These are phyloP conservation scores for Cerceris rybyensis DNA, from an alignment of 2,888 invertebrate genomes.

Conservation along the genomic window DNA sequence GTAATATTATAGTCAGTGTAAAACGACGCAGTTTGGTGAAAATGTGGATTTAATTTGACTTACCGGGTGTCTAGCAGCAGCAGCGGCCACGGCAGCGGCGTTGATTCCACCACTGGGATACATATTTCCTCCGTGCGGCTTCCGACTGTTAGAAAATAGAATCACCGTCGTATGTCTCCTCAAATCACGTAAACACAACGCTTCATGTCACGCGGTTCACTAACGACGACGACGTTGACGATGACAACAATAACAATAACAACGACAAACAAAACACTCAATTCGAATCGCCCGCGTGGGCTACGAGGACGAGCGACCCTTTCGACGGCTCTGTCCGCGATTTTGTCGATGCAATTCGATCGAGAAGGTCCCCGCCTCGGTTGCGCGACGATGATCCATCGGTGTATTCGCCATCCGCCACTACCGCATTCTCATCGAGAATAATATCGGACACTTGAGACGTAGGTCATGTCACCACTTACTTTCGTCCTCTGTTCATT, in stretches of 20 bases:
- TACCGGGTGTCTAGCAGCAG: slow-evolving; percentile 94
- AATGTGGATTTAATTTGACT: slow-evolving; percentile 77
- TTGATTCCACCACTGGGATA: slow-evolving; percentile 94
- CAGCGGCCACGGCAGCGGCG: slow-evolving; percentile 92
- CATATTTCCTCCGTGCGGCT: slow-evolving; percentile 82
- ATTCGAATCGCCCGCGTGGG: slow-evolving; percentile 54
- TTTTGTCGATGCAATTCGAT: slow-evolving; percentile 45
- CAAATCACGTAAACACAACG: slow-evolving; percentile 21
- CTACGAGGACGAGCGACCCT: slow-evolving; percentile 58
- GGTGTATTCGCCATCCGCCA: slow-evolving; percentile 52
- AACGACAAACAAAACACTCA: slow-evolving; percentile 35
- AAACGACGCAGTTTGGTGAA: no score
- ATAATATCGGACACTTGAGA: slow-evolving; percentile 12
- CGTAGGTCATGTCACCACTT: slow-evolving; percentile 41
- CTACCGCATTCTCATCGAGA: slow-evolving; percentile 55
- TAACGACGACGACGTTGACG: slow-evolving; percentile 34
- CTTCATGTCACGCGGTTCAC: slow-evolving; percentile 57
- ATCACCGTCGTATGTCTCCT: slow-evolving; percentile 39
- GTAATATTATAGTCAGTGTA: no score
- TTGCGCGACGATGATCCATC: slow-evolving; percentile 62
- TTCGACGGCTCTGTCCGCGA: slow-evolving; percentile 42
- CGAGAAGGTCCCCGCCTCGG: slow-evolving; percentile 52
- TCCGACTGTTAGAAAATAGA: slow-evolving; percentile 23
- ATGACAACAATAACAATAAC: slow-evolving; percentile 33
- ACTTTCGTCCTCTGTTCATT: slow-evolving; percentile 40